Evolutionary conservation across 2,113 vertebrate genomes (phyloP), one percentile per base, ranked within the genome.

Genomic region (Oryzias curvinotus): DNA sequence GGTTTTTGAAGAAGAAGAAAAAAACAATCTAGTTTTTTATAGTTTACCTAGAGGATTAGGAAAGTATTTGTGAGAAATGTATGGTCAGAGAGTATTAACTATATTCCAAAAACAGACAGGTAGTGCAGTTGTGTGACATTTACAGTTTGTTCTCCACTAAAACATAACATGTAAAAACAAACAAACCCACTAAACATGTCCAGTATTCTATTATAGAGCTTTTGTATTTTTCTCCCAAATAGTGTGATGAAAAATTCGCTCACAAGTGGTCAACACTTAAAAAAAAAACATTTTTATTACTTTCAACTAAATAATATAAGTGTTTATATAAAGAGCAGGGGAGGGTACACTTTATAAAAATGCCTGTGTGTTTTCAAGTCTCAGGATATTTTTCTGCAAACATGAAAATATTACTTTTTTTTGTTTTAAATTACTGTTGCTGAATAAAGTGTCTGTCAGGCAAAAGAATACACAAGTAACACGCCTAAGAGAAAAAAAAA

Each of bases 351-450:
- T 74, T 72, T 43, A 50, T 68, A 17, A 63, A 55, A 53, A 57
- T 72, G 25, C 46, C 52, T 73, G 71, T 60, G 73, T 65, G 46
- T 5, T 65, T 18, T 69, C 74, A 45, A 77, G 78, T 65, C 81
- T 87, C 83, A 83, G 81, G 79, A 83, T 83, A 60, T 59, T 59
- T 8, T 36, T 67, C 65, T 70, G 52, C 50, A 12, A 42, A 50
- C 18, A 54, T 65, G 62, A 7, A 75, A 65, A 64, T 57, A 71
- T 36, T 57, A 48, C 67, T 52, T 66, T 68, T 57, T 52, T 73
- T 66, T 74, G 50, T 8, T 63, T n/a, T 56, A 12, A 54, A 68
- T 53, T 64, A 49, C 28, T 66, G 48, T 77, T n/a, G 55, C 52
- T 71, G n/a, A 76, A 77, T 60, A n/a, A 18, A 36, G 26, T 19